Base-by-base conservation (phyloP, 2,113 vertebrate genomes). In the Stercorarius parasiticus region DNA sequence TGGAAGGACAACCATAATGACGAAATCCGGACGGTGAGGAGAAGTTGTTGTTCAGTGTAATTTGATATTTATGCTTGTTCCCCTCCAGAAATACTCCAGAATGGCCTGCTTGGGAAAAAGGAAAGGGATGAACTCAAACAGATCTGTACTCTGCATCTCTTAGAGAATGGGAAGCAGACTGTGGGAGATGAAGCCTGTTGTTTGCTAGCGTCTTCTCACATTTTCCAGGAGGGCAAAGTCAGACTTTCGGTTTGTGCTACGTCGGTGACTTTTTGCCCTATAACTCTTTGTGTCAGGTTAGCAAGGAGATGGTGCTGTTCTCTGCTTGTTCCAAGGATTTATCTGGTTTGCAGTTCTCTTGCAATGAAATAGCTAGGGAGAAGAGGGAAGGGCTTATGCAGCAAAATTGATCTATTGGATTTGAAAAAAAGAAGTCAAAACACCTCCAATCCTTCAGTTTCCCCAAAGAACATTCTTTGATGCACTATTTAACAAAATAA, bases 31-130 rank as follows among this genome's bases (percentile, higher is more conserved):
- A 78, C 13, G 17, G 21, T 21, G 32, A 78, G n/a, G 21, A 73
- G 22, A 74, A 62, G 62, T 38, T 49, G 32, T 50, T 73, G 4
- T 80, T 91, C 47, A 38, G 23, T 73, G 7, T 81, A 62, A 83
- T 80, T 67, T 79, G 27, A 16, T 45, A 72, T 45, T 85, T 30
- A 40, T 90, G 38, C 53, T 81, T 83, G 55, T 49, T 92, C 82
- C 36, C 8, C 10, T 67, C 36, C 81, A 99, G 98, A 98, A 95
- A 98, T 98, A 86, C 91, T 99, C 45, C 71, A 95, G 69, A 98
- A 98, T 76, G 94, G 97, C 59, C 98, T 95, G 79, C 79, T 87
- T 81, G 98, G 96, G 58, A 98, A 98, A 97, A 97, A 96, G 82
- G 91, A 97, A 94, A 98, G 97, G 98, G 98, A 98, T 99, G 85